Evolutionary conservation across 2,797 vertebrate species (phyloP).

Genomic region (Champsocephalus gunnari): DNA sequence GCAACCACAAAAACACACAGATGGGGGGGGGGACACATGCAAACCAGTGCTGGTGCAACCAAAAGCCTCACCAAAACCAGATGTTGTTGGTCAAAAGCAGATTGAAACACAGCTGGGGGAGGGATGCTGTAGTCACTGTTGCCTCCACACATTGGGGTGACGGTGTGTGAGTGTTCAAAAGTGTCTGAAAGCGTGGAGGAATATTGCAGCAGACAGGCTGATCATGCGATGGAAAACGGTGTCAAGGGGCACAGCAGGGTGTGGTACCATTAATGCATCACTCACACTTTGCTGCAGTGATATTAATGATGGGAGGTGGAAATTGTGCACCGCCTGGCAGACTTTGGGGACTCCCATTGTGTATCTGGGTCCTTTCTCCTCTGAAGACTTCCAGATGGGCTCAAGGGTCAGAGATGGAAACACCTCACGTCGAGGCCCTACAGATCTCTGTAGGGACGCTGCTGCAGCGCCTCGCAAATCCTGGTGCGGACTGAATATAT

Average conservation of each 20-base stretch:
- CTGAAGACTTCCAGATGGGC: conserved; percentile 79
- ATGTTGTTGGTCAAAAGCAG: conserved; percentile 59
- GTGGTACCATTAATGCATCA: conserved; percentile 36
- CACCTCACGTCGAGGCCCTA: conserved; percentile 46
- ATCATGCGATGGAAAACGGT: conserved; percentile 53
- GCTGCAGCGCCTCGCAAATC: conserved; percentile 41
- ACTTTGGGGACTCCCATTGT: conserved; percentile 54
- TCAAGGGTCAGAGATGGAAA: conserved; percentile 59
- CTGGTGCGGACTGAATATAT: conserved; percentile 50
- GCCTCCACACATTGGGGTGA: conserved; percentile 33
- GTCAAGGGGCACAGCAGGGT: conserved; percentile 54
- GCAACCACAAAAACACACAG: conserved; percentile 54
- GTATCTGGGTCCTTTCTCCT: conserved; percentile 49
- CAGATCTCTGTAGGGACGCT: conserved; percentile 35
- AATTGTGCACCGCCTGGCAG: conserved; percentile 50
- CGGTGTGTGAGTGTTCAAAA: conserved; percentile 37
- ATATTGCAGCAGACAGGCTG: conserved; percentile 47
- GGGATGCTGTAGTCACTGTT: conserved; percentile 40
- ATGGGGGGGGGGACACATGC: conserved; percentile 18
- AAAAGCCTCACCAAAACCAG: conserved; percentile 58
- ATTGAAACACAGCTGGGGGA: conserved; percentile 33
- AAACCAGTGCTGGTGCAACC: conserved; percentile 43
- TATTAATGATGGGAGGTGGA: conserved; percentile 60
- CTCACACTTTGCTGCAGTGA: conserved; percentile 35
- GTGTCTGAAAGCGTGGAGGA: conserved; percentile 32